Conservation (phyloP, 2,113 vertebrate genomes). For the Cavia porcellus region DNA sequence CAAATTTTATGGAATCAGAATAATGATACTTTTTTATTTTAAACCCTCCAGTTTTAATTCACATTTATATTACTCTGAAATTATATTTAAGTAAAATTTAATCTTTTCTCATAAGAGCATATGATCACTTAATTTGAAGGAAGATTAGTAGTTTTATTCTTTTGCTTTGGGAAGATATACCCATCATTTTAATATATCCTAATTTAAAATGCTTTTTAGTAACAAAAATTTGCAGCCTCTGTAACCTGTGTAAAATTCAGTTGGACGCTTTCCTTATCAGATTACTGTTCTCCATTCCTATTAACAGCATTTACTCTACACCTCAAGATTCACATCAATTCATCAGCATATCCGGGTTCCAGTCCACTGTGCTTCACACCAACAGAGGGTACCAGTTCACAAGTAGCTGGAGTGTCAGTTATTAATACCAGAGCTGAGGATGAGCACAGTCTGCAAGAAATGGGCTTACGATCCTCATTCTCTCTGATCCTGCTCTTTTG, state of each 20-base stretch:
- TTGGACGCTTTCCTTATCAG: neutral
- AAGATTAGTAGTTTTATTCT: neutral
- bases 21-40: slow-evolving; percentile 8
- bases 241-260: neutral
- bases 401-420: rapidly evolving
- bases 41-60: neutral
- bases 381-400: neutral
- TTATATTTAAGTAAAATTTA: neutral
- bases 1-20: slow-evolving; percentile 23
- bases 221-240: neutral
- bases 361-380: too few species aligned
- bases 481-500: neutral
- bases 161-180: neutral
- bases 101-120: slow-evolving; percentile 31
- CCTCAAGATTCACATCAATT: neutral
- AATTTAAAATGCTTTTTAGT: neutral
- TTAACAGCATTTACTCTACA: neutral
- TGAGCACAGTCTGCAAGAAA: neutral
- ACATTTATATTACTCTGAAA: neutral
- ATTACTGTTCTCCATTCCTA: neutral
- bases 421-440: neutral
- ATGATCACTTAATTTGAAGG: slow-evolving; percentile 31
- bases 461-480: rapidly evolving
- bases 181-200: neutral
- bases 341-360: too few species aligned